Evolutionary conservation across 2,888 invertebrate species (phyloP).

Genomic region (Heteromurus nitidus): DNA sequence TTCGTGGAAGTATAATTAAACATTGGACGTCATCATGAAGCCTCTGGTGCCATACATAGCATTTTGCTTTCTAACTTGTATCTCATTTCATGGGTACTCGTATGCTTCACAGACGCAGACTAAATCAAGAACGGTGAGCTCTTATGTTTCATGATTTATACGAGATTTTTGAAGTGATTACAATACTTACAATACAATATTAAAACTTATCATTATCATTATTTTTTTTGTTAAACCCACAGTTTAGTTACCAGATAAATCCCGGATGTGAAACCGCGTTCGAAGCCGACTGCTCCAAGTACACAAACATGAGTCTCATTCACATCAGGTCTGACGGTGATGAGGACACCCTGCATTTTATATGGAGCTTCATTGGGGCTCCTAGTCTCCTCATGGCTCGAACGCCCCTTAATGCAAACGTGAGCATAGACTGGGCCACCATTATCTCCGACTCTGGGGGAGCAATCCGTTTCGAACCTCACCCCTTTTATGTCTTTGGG

Average conservation of each 20-base stretch:
- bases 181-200: not conserved
- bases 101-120: not conserved
- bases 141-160: not conserved
- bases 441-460: constrained; percentile 74
- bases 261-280: constrained; percentile 65
- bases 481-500: constrained; percentile 80
- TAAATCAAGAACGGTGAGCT: constrained; percentile 40
- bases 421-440: constrained; percentile 78
- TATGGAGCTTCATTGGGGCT: constrained; percentile 82
- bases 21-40: constrained; percentile 16
- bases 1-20: not conserved
- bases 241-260: constrained; percentile 67
- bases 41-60: not conserved
- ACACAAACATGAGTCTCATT: constrained; percentile 64
- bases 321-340: constrained; percentile 79
- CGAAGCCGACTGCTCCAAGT: constrained; percentile 48
- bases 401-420: constrained; percentile 77
- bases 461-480: constrained; percentile 76
- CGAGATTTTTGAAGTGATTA: not conserved
- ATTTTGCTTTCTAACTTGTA: constrained; percentile 3
- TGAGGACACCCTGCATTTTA: constrained; percentile 81
- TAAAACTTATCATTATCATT: not conserved
- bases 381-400: constrained; percentile 80
- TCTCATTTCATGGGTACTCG: constrained; percentile 35
- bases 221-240: not conserved